Conservation (phyloP, 2,797 vertebrate genomes). For the Tenualosa ilisha region DNA sequence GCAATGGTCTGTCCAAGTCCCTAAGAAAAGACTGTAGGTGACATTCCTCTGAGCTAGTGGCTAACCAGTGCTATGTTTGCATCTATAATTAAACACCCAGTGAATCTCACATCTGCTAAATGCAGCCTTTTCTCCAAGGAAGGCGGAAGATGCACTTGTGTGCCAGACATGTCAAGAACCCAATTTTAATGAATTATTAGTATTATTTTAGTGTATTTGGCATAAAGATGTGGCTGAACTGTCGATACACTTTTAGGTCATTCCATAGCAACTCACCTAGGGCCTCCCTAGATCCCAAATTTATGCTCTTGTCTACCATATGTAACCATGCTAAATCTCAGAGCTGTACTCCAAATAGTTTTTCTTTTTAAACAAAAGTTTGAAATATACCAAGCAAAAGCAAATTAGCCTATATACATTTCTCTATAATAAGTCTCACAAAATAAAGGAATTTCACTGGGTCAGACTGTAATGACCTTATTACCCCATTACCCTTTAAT, state of each 20-base stretch:
- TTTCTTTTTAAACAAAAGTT: too few species aligned
- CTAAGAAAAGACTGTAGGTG: conserved; percentile 14
- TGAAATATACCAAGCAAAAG: too few species aligned
- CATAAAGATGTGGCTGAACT: not conserved
- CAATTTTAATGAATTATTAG: not conserved
- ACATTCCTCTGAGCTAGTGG: conserved; percentile 5
- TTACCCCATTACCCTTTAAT: too few species aligned
- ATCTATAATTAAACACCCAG: conserved; percentile 23
- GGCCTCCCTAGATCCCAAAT: too few species aligned
- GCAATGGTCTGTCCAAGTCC: not conserved
- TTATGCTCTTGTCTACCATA: too few species aligned
- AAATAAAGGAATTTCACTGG: too few species aligned
- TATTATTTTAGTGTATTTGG: not conserved
- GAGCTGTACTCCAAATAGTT: too few species aligned
- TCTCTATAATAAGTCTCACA: too few species aligned
- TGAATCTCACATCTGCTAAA: conserved; percentile 1
- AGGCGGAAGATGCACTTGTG: not conserved
- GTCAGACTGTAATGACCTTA: too few species aligned
- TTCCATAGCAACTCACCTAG: too few species aligned
- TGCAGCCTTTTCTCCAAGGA: not conserved
- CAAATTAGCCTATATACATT: too few species aligned
- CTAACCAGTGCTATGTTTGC: not conserved
- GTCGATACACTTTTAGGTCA: not conserved
- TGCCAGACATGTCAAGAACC: not conserved
- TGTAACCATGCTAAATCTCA: too few species aligned